phyloP scores from a whole-genome alignment of 2,113 vertebrate species.

The Cisticola juncidis region DNA sequence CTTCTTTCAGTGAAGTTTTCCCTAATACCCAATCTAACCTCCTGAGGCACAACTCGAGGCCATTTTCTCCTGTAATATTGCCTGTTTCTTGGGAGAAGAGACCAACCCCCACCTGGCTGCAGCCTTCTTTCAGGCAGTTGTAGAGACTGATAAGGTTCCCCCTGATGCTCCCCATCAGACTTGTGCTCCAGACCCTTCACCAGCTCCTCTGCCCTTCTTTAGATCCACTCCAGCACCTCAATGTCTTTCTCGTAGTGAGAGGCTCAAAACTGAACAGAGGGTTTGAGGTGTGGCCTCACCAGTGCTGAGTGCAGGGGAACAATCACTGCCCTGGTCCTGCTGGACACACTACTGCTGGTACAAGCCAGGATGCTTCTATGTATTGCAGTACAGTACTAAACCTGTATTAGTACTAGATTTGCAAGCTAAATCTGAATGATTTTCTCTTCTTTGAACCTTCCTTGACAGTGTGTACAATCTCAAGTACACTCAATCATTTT shows the following conservation, averaged over 20 bases:
- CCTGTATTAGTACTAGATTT: not conserved
- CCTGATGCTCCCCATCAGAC: not conserved
- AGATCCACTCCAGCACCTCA: not conserved
- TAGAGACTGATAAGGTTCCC: too few relatives aligned
- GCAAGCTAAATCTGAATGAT: not conserved
- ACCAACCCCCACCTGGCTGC: not conserved
- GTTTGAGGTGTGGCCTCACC: not conserved
- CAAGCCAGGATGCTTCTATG: not conserved
- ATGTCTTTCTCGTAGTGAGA: fast-evolving
- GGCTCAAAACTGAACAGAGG: not conserved
- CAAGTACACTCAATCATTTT: not conserved
- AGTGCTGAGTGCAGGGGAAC: not conserved
- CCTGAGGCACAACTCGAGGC: not conserved
- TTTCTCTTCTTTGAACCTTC: not conserved
- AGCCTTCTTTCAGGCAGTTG: not conserved
- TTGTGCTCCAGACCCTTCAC: not conserved
- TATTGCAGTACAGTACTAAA: not conserved
- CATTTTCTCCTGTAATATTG: not conserved
- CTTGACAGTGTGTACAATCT: not conserved
- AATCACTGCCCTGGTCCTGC: not conserved
- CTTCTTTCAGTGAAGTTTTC: not conserved
- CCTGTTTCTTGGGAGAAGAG: not conserved
- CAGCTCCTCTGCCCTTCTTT: not conserved
- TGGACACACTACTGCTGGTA: not conserved
- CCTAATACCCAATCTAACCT: not conserved